Evolutionary conservation across 2,888 invertebrate genomes (phyloP), one percentile per base, ranked within the genome.

Genomic region (Yponomeuta plumbellus): DNA sequence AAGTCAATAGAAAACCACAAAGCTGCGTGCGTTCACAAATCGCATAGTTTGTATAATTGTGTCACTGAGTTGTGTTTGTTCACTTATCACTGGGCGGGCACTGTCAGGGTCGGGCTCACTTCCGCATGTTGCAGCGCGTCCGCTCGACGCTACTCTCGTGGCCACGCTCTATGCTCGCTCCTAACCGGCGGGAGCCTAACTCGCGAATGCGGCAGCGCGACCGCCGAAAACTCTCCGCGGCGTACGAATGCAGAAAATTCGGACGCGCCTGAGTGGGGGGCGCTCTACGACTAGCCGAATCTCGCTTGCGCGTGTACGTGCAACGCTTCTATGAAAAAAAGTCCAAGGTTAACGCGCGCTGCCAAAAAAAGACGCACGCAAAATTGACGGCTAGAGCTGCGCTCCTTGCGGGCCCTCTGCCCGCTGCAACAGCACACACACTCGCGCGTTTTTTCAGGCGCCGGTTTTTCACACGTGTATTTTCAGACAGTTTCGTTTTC

Each of bases 321-420:
- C 91, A 86, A 78, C 88, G 88, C 88, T 87, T 86, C 83, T 85
- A 86, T 88, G 88, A 88, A 88, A 86, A 86, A 86, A 91, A 90
- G 85, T 84, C 86, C 91, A 91, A 91, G 91, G 90, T 89, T 89
- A 90, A 85, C 85, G 83, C 87, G 87, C 88, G 89, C 80, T 89
- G 90, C 90, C 91, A 88, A 91, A 91, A 91, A 90, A 91, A 91
- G 91, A 90, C 90, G 86, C 88, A 88, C 88, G 86, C 90, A 85
- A 87, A 88, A 88, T 87, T 85, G 87, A 87, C 82, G 85, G 86
- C 85, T 85, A 87, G 86, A 86, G 83, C 80, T 81, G 84, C 81
- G 83, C 88, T 81, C 85, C 86, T 67, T 80, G 79, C 80, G 79
- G 84, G 83, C 81, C 80, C 83, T 65, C 61, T 56, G 66, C 64